A percentile compares a stretch with the other conserved stretches of the same genome.
Evolutionary conservation across 2,888 invertebrate species (phyloP).

Genomic region (Geotrupes spiniger): DNA sequence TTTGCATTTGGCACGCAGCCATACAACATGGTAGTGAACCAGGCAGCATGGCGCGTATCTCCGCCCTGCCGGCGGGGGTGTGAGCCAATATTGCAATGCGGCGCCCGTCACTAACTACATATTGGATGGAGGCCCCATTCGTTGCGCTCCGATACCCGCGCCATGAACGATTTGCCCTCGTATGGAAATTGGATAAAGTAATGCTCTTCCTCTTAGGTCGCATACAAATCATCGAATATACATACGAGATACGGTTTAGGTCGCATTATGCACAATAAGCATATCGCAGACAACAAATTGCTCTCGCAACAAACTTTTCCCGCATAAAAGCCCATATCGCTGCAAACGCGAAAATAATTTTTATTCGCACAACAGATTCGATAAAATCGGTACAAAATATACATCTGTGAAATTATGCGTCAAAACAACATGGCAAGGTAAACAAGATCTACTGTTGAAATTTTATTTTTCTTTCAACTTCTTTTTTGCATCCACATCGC

Average conservation of each 20-base stretch:
- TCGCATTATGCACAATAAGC: too few species aligned
- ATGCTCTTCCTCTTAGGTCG: constrained; percentile 20
- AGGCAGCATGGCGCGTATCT: constrained; percentile 35
- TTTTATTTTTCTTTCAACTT: too few species aligned
- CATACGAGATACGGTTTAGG: not conserved
- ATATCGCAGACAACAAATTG: too few species aligned
- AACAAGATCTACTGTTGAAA: too few species aligned
- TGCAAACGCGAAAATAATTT: too few species aligned
- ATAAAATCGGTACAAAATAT: too few species aligned
- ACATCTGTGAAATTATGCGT: too few species aligned
- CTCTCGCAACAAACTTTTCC: too few species aligned
- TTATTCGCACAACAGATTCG: too few species aligned
- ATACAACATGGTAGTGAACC: constrained; percentile 28
- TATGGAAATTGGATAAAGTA: constrained; percentile 30
- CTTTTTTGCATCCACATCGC: too few species aligned
- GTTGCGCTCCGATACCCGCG: constrained; percentile 40
- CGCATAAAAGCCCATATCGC: too few species aligned
- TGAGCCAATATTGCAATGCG: constrained; percentile 34
- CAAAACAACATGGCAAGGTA: too few species aligned
- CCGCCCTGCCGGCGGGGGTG: constrained; percentile 39
- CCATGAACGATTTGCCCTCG: constrained; percentile 31
- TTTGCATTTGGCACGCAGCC: constrained; percentile 21
- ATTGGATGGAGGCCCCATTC: constrained; percentile 44
- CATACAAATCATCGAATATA: constrained; percentile 30
- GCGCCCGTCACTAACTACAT: constrained; percentile 41